Evolutionary conservation across 2,113 vertebrate genomes (phyloP).

Genomic region (Cyrtonyx montezumae): DNA sequence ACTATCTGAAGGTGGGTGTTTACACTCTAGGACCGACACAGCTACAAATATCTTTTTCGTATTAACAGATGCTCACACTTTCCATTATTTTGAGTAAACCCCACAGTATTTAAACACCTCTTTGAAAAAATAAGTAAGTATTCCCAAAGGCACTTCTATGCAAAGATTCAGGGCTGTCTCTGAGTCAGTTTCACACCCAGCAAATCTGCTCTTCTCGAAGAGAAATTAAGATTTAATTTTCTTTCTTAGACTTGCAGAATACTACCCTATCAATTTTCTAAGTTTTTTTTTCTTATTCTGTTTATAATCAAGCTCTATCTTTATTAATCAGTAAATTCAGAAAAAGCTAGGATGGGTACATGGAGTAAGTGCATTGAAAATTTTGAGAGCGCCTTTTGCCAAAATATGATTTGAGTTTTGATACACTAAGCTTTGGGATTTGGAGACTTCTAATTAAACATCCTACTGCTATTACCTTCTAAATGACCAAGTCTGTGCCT

Average conservation of each 20-base stretch:
- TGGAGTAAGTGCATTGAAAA: background rate
- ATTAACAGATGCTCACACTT: background rate
- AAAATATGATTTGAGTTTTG: background rate
- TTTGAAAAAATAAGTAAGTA: background rate
- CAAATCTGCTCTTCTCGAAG: background rate
- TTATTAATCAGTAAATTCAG: background rate
- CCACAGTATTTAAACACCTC: background rate
- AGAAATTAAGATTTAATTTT: background rate
- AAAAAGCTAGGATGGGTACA: background rate
- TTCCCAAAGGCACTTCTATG: background rate
- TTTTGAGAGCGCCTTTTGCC: rapidly evolving
- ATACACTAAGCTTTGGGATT: background rate
- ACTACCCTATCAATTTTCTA: background rate
- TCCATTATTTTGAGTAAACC: constrained; percentile 6
- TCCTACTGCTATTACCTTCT: background rate
- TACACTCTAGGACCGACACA: constrained; percentile 3
- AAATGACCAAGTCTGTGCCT: background rate
- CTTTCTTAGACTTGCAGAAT: background rate
- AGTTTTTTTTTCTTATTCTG: background rate
- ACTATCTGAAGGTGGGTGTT: background rate
- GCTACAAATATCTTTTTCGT: background rate
- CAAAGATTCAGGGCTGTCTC: background rate
- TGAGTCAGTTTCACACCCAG: background rate
- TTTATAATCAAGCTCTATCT: background rate
- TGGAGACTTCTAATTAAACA: background rate